phyloP scores from a whole-genome alignment of 2,888 invertebrate species.

The Phorcus lineatus region DNA sequence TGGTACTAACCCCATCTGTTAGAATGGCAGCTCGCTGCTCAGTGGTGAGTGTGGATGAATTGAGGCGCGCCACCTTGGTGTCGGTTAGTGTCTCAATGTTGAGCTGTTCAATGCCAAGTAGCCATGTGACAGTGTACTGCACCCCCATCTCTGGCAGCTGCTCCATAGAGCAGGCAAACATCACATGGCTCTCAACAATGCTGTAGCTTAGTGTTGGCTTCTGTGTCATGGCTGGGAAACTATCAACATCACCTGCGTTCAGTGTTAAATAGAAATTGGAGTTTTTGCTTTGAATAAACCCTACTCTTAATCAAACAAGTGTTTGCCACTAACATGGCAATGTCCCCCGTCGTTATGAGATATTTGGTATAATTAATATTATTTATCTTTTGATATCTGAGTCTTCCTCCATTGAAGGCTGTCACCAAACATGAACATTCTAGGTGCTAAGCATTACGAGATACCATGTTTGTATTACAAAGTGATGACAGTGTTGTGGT shows the following conservation, averaged over 20 bases:
- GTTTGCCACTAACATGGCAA: no score
- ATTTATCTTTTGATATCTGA: no score
- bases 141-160: slow-evolving; percentile 15
- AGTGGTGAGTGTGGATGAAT: not conserved
- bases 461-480: no score
- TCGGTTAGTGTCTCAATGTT: not conserved
- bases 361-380: no score
- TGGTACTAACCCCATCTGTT: slow-evolving; percentile 34
- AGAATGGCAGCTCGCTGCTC: slow-evolving; percentile 22
- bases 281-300: no score
- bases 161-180: slow-evolving; percentile 35
- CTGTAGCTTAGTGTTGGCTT: slow-evolving; percentile 27
- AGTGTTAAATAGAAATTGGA: no score
- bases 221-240: slow-evolving; percentile 35
- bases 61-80: slow-evolving; percentile 5
- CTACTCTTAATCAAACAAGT: no score
- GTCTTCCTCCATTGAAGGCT: no score
- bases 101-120: not conserved
- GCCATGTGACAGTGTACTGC: slow-evolving; percentile 33
- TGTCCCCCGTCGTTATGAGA: no score
- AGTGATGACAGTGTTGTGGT: no score
- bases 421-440: no score
- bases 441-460: no score
- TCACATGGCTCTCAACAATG: not conserved
- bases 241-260: not conserved